These are phyloP conservation scores for Rhipidura dahli DNA, from an alignment of 2,113 vertebrate genomes.

Conservation along the genomic window DNA sequence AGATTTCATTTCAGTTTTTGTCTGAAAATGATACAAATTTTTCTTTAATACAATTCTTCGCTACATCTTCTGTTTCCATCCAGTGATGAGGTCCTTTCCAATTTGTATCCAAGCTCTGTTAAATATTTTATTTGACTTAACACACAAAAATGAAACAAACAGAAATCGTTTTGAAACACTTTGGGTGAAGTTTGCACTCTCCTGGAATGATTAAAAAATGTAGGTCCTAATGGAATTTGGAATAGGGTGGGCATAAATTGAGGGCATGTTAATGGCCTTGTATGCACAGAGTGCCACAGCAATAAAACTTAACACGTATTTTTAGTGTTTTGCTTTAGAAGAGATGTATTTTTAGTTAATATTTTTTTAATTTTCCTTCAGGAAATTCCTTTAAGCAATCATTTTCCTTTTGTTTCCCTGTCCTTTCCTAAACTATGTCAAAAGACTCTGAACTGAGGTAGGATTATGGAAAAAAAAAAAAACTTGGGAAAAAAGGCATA, in stretches of 20 bases:
- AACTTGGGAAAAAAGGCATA: background rate
- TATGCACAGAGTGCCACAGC: background rate
- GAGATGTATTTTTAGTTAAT: background rate
- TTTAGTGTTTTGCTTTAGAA: background rate
- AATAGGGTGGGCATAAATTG: background rate
- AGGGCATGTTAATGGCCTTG: rapidly evolving
- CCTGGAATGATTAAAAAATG: background rate
- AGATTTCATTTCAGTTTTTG: conserved; percentile 73
- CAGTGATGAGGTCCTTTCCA: conserved; percentile 54
- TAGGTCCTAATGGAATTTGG: background rate
- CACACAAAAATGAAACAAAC: conserved; percentile 36
- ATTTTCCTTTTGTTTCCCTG: background rate
- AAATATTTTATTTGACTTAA: conserved; percentile 61
- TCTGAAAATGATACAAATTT: conserved; percentile 68
- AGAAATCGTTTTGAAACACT: conserved; percentile 33
- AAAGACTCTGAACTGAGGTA: background rate
- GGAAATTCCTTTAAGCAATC: background rate
- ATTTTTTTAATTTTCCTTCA: conserved; percentile 6
- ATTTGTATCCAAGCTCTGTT: conserved; percentile 42
- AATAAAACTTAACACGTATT: background rate
- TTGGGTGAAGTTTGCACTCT: background rate
- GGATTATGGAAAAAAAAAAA: background rate
- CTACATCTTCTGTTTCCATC: conserved; percentile 61
- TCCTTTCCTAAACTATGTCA: background rate
- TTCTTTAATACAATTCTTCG: conserved; percentile 62